Conservation (phyloP, 2,888 invertebrate species). For the Megastigmus dorsalis region DNA sequence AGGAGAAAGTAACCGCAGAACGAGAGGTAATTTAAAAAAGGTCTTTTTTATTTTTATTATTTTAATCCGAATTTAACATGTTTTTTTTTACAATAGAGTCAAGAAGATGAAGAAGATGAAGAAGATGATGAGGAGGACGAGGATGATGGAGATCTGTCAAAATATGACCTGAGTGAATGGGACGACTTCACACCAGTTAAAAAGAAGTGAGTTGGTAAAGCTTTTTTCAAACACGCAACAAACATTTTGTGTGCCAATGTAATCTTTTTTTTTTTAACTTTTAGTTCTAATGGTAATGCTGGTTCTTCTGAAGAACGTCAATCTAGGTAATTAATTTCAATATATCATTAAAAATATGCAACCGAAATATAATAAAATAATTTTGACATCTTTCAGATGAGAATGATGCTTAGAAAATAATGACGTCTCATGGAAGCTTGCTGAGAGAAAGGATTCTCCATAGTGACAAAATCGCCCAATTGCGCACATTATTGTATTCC, state of each 20-base stretch:
- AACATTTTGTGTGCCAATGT: too few species aligned
- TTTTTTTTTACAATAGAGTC: slow-evolving; percentile 48
- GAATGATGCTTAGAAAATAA: slow-evolving; percentile 24
- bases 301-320: slow-evolving; percentile 64
- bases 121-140: slow-evolving; percentile 77
- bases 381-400: slow-evolving; percentile 51
- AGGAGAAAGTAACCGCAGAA: slow-evolving; percentile 30
- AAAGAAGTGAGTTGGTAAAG: slow-evolving; percentile 65
- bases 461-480: slow-evolving; percentile 47
- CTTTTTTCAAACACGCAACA: not conserved
- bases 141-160: slow-evolving; percentile 77
- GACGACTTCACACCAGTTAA: slow-evolving; percentile 72
- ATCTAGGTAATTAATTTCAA: slow-evolving; percentile 65
- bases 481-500: slow-evolving; percentile 49
- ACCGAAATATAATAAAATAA: not conserved
- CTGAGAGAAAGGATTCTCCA: slow-evolving; percentile 33
- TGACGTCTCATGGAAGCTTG: slow-evolving; percentile 22
- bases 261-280: slow-evolving; percentile 53
- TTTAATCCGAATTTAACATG: slow-evolving; percentile 14
- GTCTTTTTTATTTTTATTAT: slow-evolving; percentile 23
- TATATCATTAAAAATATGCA: not conserved
- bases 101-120: slow-evolving; percentile 73
- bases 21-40: slow-evolving; percentile 56
- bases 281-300: slow-evolving; percentile 67
- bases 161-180: slow-evolving; percentile 78